Evolutionary conservation across 1,140 invertebrate genomes (phyloP).

Genomic region (Oreohelix idahoensis): DNA sequence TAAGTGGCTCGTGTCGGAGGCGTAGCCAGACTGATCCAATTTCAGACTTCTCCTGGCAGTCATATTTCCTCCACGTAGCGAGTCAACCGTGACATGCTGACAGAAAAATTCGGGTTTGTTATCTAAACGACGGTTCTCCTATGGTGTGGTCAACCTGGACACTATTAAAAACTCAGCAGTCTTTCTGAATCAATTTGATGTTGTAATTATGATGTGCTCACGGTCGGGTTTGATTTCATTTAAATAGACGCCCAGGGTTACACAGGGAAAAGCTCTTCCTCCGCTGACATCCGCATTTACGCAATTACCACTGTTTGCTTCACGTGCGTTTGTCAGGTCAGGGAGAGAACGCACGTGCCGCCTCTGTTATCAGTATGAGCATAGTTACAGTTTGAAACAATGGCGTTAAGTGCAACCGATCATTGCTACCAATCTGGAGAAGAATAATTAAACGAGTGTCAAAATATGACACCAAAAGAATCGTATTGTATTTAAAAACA

Average conservation of each 20-base stretch:
- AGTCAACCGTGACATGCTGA: not conserved
- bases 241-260: not conserved
- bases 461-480: too few relatives aligned
- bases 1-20: conserved; percentile 5
- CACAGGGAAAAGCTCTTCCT: not conserved
- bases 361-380: not conserved
- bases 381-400: not conserved
- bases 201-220: not conserved
- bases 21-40: not conserved
- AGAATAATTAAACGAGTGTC: too few relatives aligned
- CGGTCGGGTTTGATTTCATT: not conserved
- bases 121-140: not conserved
- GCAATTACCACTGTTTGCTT: not conserved
- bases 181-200: not conserved
- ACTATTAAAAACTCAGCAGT: not conserved
- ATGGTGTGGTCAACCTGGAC: not conserved
- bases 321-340: not conserved
- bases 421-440: too few relatives aligned
- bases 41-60: not conserved
- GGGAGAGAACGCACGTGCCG: not conserved
- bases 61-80: not conserved
- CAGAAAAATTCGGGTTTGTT: not conserved
- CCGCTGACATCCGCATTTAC: not conserved
- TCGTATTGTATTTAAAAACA: too few relatives aligned
- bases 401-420: not conserved